These are phyloP conservation scores for Caerostris extrusa DNA, from an alignment of 1,140 invertebrate genomes.

Conservation along the genomic window DNA sequence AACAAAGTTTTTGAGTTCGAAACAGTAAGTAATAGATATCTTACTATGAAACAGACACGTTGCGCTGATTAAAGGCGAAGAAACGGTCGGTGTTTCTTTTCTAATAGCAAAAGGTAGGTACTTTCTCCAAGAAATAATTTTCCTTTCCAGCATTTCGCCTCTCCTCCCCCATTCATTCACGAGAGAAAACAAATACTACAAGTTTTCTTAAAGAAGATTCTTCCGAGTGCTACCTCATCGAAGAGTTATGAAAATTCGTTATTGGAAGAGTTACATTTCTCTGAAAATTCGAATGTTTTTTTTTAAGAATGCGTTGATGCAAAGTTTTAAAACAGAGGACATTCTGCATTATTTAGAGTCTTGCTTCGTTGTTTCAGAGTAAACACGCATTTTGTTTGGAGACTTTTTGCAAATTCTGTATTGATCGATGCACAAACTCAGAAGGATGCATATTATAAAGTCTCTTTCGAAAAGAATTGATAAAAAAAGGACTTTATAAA, in stretches of 20 bases:
- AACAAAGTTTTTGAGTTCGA: slow-evolving; percentile 61
- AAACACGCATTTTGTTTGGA: background rate
- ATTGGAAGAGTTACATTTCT: background rate
- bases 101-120: background rate
- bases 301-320: background rate
- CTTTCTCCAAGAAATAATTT: slow-evolving; percentile 11
- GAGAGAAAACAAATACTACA: background rate
- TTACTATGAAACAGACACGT: slow-evolving; percentile 38
- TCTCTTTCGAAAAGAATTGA: no score
- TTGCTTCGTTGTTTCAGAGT: background rate
- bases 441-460: no score
- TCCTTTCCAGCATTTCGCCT: background rate
- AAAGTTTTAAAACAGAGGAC: background rate
- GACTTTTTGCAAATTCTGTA: no score
- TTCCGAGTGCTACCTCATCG: background rate
- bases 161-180: background rate
- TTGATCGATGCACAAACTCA: no score
- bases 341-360: background rate
- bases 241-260: slow-evolving; percentile 24
- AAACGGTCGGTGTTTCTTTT: slow-evolving; percentile 21
- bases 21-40: slow-evolving; percentile 64
- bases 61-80: slow-evolving; percentile 31
- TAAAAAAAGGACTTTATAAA: no score
- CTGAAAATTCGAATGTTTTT: background rate
- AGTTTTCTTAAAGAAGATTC: background rate